Evolutionary conservation across 1,140 invertebrate genomes (phyloP), one percentile per base, ranked within the genome.

Genomic region (Babylonia areolata): DNA sequence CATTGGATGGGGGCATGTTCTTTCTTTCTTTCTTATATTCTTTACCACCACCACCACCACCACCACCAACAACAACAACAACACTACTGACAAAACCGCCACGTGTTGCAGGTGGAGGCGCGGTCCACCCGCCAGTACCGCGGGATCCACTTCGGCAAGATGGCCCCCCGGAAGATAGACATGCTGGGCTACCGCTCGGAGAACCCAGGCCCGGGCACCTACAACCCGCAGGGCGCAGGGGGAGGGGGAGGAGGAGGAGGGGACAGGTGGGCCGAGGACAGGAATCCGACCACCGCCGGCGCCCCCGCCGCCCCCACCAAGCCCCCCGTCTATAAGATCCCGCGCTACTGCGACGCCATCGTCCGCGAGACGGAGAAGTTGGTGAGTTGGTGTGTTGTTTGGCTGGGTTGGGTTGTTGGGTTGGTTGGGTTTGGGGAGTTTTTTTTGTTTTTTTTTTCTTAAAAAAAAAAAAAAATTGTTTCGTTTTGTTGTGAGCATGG

Each of bases 171-270:
- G 71, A 77, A 92, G 73, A 87, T 86, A 23, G 91, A 93, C 23
- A 2, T 64, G 20, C 12, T 20, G 17, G 58, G 28, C 58, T 5
- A 23, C 17, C 2, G 12, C 58, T 35, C 33, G 17, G 58, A 86
- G 11, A 93, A 93, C 1, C 94, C 94, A 0, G 94, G 93, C 15
- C 94, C 94, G 1, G 93, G 93, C 1, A 92, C 93, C 78, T 94
- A 94, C 89, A 93, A 64, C 58, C 58, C 28, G 15, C 6, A 28
- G 58, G 58, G 58, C 9, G 28, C 58, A 23, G 58, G 58, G 20
- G 58, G 12, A 23, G 58, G 58, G 15, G 0, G 15, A 6, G 58
- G 58, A 0, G 58, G 28, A 6, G 58, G 20, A 12, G 17, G 15
- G 58, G 5, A 12, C 20, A 20, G 15, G 12, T n/a, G 28, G 58